phyloP scores from a whole-genome alignment of 2,888 invertebrate species.

The Rhodophaea formosa region DNA sequence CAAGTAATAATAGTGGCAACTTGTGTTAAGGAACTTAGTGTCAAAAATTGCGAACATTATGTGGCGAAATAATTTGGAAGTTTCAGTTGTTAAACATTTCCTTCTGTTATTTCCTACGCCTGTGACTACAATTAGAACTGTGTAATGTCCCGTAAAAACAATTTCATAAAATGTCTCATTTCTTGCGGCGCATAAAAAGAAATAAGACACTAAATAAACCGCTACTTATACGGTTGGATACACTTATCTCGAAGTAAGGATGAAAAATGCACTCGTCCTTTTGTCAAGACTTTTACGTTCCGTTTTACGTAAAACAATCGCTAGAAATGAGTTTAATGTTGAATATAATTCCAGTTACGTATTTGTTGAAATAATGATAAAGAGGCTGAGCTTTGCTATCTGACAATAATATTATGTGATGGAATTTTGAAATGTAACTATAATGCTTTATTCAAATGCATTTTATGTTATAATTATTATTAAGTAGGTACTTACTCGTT shows the following conservation, averaged over 20 bases:
- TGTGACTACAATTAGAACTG: conserved; percentile 72
- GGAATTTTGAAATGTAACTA: too few relatives aligned
- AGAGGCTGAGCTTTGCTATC: neutral
- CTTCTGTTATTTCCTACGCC: conserved; percentile 36
- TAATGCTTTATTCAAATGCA: too few relatives aligned
- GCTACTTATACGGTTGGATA: conserved; percentile 63
- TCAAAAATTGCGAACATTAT: too few relatives aligned
- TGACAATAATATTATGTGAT: neutral
- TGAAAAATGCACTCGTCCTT: conserved; percentile 50
- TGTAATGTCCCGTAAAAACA: conserved; percentile 78
- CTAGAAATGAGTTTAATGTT: conserved; percentile 1
- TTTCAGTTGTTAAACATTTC: neutral
- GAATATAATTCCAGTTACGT: neutral
- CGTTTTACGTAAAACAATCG: conserved; percentile 47
- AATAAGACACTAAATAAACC: conserved; percentile 74
- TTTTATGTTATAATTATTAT: too few relatives aligned
- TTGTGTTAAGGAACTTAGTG: too few relatives aligned
- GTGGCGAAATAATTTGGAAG: too few relatives aligned
- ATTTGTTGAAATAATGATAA: neutral
- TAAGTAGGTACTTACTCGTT: too few relatives aligned
- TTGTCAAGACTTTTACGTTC: conserved; percentile 47
- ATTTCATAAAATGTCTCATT: conserved; percentile 78
- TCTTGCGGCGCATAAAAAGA: conserved; percentile 65
- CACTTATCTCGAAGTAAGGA: conserved; percentile 52
- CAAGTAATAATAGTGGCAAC: too few relatives aligned